phyloP scores from a whole-genome alignment of 2,797 vertebrate genomes.

The Enteromius trimaculatus region DNA sequence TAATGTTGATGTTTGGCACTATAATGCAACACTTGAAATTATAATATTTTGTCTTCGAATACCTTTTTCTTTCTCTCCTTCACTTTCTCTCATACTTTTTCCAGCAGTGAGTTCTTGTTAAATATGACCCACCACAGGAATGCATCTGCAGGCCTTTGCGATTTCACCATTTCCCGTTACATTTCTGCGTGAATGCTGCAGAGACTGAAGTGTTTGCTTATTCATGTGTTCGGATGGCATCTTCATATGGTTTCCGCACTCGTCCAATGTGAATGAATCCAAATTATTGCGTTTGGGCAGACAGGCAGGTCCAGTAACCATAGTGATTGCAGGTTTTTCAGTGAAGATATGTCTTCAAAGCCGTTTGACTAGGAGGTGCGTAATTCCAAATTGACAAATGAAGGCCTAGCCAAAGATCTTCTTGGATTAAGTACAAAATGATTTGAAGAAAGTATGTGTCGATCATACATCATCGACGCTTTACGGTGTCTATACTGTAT shows the following conservation, averaged over 20 bases:
- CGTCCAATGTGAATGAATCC: constrained; percentile 70
- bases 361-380: constrained; percentile 66
- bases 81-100: constrained; percentile 32
- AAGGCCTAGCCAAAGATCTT: constrained; percentile 54
- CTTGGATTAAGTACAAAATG: constrained; percentile 22
- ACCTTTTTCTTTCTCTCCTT: not conserved
- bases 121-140: constrained; percentile 58
- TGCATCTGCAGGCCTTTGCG: constrained; percentile 48
- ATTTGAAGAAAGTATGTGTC: constrained; percentile 74
- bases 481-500: constrained; percentile 37
- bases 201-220: constrained; percentile 53
- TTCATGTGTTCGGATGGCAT: constrained; percentile 72
- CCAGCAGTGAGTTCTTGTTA: constrained; percentile 51
- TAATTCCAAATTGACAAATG: constrained; percentile 72
- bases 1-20: constrained; percentile 64
- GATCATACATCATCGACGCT: constrained; percentile 69
- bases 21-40: constrained; percentile 37
- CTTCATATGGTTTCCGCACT: constrained; percentile 65
- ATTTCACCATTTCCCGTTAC: constrained; percentile 54
- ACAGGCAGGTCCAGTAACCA: constrained; percentile 65
- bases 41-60: constrained; percentile 41
- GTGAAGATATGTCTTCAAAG: constrained; percentile 32
- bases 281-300: constrained; percentile 72
- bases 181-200: constrained; percentile 54
- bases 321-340: constrained; percentile 64